phyloP scores from a whole-genome alignment of 2,113 vertebrate genomes.

The Eudyptes chrysolophus region DNA sequence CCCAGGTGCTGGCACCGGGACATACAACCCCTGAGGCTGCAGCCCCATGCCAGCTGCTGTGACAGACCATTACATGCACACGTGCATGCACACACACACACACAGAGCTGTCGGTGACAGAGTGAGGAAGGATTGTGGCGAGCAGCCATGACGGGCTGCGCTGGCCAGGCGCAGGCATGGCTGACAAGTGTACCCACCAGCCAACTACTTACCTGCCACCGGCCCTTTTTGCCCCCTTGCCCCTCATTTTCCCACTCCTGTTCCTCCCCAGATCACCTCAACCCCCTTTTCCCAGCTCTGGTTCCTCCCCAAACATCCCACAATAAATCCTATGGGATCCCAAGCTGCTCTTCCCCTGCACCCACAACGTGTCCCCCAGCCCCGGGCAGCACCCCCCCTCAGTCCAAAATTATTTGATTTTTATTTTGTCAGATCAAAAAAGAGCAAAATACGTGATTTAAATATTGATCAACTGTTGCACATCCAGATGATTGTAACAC shows the following conservation, averaged over 20 bases:
- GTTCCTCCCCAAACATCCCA: background rate
- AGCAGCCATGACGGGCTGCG: background rate
- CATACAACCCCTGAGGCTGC: background rate
- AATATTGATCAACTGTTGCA: background rate
- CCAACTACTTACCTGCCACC: background rate
- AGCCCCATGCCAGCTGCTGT: background rate
- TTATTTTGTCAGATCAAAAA: background rate
- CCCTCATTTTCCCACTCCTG: background rate
- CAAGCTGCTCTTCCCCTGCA: background rate
- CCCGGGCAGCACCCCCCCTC: background rate
- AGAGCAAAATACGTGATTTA: background rate
- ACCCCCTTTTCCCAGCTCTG: background rate
- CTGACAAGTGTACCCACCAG: too few species aligned
- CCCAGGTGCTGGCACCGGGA: background rate
- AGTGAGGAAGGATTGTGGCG: background rate
- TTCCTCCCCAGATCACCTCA: background rate
- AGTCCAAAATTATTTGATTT: background rate
- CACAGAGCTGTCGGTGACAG: background rate
- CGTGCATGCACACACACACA: too few species aligned
- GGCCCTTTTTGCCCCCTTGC: background rate
- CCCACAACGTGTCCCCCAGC: rapidly evolving
- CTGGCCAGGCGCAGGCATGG: background rate
- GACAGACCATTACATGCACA: background rate
- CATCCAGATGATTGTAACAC: background rate
- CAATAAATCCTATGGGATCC: background rate